Evolutionary conservation across 1,140 invertebrate genomes (phyloP), one percentile per base, ranked within the genome.

Genomic region (Pygmarrhopalites habei): DNA sequence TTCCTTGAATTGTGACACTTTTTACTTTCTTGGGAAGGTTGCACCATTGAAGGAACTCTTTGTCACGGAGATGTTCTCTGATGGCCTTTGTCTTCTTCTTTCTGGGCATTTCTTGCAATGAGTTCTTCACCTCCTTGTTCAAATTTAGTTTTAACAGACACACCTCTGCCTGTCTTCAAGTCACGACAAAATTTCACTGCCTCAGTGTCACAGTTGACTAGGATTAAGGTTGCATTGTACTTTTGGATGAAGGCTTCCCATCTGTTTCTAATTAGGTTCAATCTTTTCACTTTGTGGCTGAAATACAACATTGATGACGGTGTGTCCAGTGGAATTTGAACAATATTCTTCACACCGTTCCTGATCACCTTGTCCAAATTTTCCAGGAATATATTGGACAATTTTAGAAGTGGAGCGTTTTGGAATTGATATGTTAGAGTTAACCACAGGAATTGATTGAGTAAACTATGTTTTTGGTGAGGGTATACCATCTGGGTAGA

Each of bases 221-320:
- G n/a, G n/a, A n/a, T n/a, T n/a, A n/a, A n/a, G n/a, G n/a, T n/a
- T n/a, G 35, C 35, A 41, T 57, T 57, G 7, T 35, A 41, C 3
- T 41, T 39, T 26, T 57, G 55, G 4, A 57, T 2, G 1, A 26
- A 39, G 7, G 55, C 55, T 57, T 57, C 55, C 55, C 55, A 57
- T 41, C 2, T 10, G 25, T 29, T 17, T 2, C 23, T 19, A 1
- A 57, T 41, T 1, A 57, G 14, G n/a, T 21, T 35, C 2, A 57
- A 4, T 21, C 55, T 35, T 57, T 57, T 57, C 0, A 26, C 14
- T 12, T 41, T 39, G 0, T 35, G 1, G 2, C 2, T 4, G 1
- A 35, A 57, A 17, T 57, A 57, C 1, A 57, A 1, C 12, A 35
- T 21, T 26, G 2, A 12, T 10, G 35, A 39, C 12, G 55, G 17